Base-by-base conservation (phyloP, 2,797 vertebrate genomes). In the Nyctalus aviator region DNA sequence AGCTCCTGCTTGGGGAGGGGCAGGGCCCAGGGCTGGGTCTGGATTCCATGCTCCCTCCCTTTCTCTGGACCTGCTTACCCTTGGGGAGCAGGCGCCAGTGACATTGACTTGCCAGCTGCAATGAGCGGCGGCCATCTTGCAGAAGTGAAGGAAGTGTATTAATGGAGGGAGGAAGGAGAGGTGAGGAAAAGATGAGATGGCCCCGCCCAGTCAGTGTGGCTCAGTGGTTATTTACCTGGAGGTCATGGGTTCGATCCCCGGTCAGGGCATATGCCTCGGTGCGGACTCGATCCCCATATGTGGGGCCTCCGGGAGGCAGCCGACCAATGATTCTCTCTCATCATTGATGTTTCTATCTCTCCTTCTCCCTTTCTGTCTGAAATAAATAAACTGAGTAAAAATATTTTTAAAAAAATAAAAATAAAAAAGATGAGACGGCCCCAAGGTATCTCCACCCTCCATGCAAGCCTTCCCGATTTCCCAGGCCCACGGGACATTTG, bases 381-480 rank as follows among this genome's bases (percentile, higher is more conserved):
- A 53, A 53, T 53, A 20, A 53, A 53, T 20, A 53, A 20, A 53
- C 50, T 53, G 18, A 53, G 21, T 53, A 53, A 53, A 53, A 53
- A 53, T 53, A 53, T 53, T 50, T 50, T 50, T 50, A 50, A 53
- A 20, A 53, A 53, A 41, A 37, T 37, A 37, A 53, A 18, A 50
- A 50, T 50, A 50, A 50, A 69, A 69, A 73, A n/a, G 5, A 8
- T 12, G 20, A 55, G 32, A 4, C 1, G 3, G 10, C 32, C 23
- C 32, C 27, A 1, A 59, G 59, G 9, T 50, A 6, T 23, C 35
- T 2, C 2, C 3, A 18, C 1, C 48, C 20, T 83, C 37, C 30
- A 2, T 1, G 17, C 0, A 57, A 53, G 46, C 50, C 3, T 14
- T 3, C 2, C 9, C 14, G 46, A 57, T 30, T 1, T 3, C 46